A percentile compares a stretch with the other conserved stretches of the same genome.
Evolutionary conservation across 2,113 vertebrate species (phyloP).

Genomic region (Rhynchomys soricoides): DNA sequence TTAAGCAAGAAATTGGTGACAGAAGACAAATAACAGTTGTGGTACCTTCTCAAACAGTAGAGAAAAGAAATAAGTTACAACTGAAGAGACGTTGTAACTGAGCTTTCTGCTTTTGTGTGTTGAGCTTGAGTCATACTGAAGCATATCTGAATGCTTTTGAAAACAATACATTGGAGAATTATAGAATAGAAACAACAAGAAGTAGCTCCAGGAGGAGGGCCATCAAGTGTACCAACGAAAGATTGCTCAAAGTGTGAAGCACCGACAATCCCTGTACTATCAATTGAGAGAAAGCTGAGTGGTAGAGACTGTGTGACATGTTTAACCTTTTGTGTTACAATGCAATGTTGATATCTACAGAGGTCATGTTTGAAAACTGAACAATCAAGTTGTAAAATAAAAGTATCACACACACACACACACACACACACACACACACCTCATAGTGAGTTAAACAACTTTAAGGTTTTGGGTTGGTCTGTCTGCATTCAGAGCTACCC

Average conservation of each 20-base stretch:
- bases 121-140: neutral
- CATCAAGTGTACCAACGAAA: neutral
- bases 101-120: neutral
- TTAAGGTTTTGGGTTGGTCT: neutral
- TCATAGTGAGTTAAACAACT: neutral
- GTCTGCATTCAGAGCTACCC: neutral
- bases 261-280: neutral
- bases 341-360: neutral
- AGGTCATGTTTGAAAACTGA: neutral
- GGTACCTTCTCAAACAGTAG: neutral
- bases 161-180: neutral
- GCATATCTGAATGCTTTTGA: neutral
- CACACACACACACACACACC: neutral
- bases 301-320: too few species aligned
- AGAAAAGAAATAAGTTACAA: neutral
- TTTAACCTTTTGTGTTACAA: neutral
- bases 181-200: neutral
- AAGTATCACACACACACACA: too few species aligned
- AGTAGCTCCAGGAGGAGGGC: neutral
- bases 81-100: neutral
- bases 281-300: neutral
- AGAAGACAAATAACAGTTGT: neutral
- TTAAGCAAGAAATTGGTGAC: slow-evolving; percentile 17
- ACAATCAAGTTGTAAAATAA: neutral
- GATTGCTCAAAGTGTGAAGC: neutral